These are phyloP conservation scores for Clanis bilineata DNA, from an alignment of 2,888 invertebrate genomes.

Conservation along the genomic window DNA sequence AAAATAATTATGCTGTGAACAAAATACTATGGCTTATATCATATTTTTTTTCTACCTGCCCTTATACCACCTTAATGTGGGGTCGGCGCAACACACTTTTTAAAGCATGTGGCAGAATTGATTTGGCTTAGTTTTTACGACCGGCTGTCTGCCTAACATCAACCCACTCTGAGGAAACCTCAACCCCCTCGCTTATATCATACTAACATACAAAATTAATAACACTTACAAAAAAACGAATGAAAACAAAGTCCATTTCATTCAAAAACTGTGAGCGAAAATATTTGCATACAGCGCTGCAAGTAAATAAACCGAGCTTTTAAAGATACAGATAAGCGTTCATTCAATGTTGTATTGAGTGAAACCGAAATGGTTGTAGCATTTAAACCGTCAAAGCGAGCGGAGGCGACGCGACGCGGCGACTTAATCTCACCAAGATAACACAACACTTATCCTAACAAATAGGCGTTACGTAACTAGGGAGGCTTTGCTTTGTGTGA, in stretches of 20 bases:
- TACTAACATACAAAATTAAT: neutral
- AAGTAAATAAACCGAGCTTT: conserved; percentile 8
- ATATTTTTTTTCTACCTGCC: too few relatives aligned
- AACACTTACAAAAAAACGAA: neutral
- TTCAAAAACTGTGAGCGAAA: neutral
- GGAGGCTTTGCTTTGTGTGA: neutral
- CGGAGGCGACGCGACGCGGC: conserved; percentile 18
- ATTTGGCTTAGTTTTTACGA: too few relatives aligned
- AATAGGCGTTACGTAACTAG: conserved; percentile 39
- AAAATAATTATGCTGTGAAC: too few relatives aligned
- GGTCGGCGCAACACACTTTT: too few relatives aligned
- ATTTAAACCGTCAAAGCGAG: conserved; percentile 30
- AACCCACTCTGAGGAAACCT: too few relatives aligned
- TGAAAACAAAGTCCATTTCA: neutral
- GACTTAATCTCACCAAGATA: conserved; percentile 37
- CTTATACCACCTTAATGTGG: too few relatives aligned
- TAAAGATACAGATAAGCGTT: conserved; percentile 9
- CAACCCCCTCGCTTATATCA: too few relatives aligned
- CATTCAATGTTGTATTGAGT: conserved; percentile 13
- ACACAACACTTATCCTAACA: conserved; percentile 38
- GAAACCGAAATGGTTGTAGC: conserved; percentile 12
- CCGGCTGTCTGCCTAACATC: too few relatives aligned
- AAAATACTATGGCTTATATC: too few relatives aligned
- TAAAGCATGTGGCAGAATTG: too few relatives aligned
- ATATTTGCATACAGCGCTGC: conserved; percentile 7